These are phyloP conservation scores for Nycticryphes semicollaris DNA, from an alignment of 2,113 vertebrate genomes.

Conservation along the genomic window DNA sequence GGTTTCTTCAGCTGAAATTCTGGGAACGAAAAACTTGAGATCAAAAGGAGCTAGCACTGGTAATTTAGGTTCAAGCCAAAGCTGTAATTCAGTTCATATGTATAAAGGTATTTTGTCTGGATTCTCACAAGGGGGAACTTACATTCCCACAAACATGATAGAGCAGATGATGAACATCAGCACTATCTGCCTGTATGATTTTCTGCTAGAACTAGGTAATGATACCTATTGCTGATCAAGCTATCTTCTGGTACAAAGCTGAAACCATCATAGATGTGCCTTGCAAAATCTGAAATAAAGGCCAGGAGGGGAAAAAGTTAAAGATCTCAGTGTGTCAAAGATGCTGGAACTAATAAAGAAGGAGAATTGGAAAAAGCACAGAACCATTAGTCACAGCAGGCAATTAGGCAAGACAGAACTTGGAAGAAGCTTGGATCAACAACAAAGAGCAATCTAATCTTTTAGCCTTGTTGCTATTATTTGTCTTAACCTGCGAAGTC, in stretches of 20 bases:
- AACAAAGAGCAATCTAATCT: conserved; percentile 15
- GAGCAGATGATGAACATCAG: background rate
- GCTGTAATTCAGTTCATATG: background rate
- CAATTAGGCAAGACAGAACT: conserved; percentile 29
- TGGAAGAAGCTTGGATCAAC: conserved; percentile 5
- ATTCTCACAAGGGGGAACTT: background rate
- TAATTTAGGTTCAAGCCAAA: background rate
- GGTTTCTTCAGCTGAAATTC: background rate
- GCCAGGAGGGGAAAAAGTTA: background rate
- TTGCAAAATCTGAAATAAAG: background rate
- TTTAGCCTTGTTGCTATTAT: background rate
- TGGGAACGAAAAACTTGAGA: background rate
- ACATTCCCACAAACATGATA: rapidly evolving
- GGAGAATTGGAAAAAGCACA: background rate
- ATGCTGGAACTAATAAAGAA: background rate
- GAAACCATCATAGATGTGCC: background rate
- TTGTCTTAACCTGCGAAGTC: background rate
- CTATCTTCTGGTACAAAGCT: background rate
- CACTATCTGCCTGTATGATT: rapidly evolving
- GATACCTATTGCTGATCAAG: background rate
- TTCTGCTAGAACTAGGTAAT: background rate
- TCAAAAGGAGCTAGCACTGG: background rate
- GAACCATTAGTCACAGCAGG: background rate
- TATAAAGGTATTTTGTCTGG: background rate
- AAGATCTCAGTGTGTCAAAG: background rate